A percentile compares a stretch with the other conserved stretches of the same genome.
Conservation (phyloP, 1,140 invertebrate species). For the Anastrepha obliqua region DNA sequence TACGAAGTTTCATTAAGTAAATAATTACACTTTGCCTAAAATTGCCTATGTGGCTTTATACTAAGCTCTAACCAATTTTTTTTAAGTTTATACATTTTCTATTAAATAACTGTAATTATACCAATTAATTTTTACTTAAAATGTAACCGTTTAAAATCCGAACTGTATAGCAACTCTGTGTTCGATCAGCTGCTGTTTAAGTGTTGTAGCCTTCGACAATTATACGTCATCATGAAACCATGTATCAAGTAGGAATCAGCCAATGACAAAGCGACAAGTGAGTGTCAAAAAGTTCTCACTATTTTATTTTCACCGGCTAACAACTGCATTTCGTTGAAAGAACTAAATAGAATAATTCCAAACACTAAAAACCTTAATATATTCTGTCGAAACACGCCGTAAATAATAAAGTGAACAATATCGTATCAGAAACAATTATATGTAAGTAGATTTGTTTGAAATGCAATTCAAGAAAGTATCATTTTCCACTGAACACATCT, state of each 20-base stretch:
- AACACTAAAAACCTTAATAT: not conserved
- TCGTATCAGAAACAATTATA: not conserved
- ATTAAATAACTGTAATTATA: too few relatives aligned
- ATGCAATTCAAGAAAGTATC: not conserved
- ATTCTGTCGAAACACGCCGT: not conserved
- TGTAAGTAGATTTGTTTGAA: not conserved
- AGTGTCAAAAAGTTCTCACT: slow-evolving; percentile 37
- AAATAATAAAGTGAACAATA: not conserved
- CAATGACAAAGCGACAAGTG: slow-evolving; percentile 54
- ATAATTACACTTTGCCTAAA: too few relatives aligned
- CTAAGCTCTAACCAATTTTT: too few relatives aligned
- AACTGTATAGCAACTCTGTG: not conserved
- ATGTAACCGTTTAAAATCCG: too few relatives aligned
- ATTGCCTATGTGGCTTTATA: too few relatives aligned
- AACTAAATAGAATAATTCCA: not conserved
- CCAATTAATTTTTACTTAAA: too few relatives aligned
- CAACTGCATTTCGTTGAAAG: not conserved
- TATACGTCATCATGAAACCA: not conserved
- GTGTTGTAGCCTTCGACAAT: not conserved
- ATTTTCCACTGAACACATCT: not conserved
- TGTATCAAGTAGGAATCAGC: not conserved
- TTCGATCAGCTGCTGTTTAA: not conserved
- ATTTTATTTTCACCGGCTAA: slow-evolving; percentile 24
- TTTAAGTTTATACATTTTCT: too few relatives aligned
- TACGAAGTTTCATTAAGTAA: too few relatives aligned